Percentiles rank a stretch among this genome's conserved stretches.
Evolutionary conservation across 2,888 invertebrate species (phyloP).

Genomic region (Willowsia nigromaculata): DNA sequence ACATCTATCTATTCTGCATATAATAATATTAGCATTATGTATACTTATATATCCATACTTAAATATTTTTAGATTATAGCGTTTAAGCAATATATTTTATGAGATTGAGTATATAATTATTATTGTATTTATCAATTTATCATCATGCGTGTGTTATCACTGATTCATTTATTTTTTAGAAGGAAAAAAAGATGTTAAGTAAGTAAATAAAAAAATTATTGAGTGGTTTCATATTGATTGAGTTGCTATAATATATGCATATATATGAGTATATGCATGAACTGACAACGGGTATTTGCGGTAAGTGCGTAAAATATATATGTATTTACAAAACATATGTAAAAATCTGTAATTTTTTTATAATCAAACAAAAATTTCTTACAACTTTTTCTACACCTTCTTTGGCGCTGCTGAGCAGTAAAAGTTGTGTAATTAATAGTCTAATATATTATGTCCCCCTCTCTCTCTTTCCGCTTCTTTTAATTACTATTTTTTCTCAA

Average conservation of each 20-base stretch:
- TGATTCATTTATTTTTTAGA: conserved; percentile 3
- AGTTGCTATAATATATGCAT: background rate
- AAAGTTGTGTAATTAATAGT: background rate
- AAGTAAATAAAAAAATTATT: background rate
- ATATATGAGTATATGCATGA: background rate
- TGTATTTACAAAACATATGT: background rate
- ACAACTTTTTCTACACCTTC: background rate
- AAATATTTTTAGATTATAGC: background rate
- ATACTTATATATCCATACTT: background rate
- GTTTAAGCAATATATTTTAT: background rate
- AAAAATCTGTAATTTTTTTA: background rate
- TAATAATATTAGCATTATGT: background rate
- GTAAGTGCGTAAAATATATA: too few relatives aligned
- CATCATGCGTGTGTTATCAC: background rate
- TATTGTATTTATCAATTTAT: background rate
- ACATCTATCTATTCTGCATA: background rate
- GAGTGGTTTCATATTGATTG: background rate
- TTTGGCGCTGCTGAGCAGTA: background rate
- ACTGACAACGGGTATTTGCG: conserved; percentile 8
- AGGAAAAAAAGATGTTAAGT: background rate
- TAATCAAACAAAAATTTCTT: background rate
- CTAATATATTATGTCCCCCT: background rate
- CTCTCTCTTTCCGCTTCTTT: background rate
- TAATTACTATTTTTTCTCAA: background rate
- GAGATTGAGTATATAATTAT: background rate